Evolutionary conservation across 2,797 vertebrate genomes (phyloP), one percentile per base, ranked within the genome.

Genomic region (Sebastes matsubarae): DNA sequence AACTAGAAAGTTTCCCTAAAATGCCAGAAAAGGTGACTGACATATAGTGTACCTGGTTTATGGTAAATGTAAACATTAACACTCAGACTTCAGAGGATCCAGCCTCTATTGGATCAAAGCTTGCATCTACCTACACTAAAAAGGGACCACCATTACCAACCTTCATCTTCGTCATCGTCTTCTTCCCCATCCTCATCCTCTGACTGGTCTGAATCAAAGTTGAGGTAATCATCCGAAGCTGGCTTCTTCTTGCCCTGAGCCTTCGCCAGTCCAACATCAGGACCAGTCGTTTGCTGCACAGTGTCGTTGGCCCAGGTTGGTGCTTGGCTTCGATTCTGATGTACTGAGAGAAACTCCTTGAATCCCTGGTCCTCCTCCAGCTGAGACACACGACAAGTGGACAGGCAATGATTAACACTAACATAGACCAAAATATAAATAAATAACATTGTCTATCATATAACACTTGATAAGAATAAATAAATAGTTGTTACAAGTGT

Each of bases 191-290:
- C 86, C 8, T 94, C 92, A 9, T 94, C 90, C 25, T 96, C 94
- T 1, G 97, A 97, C 63, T 95, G 76, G 2, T 98, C 98, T 0
- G 97, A 99, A 83, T 99, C 98, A 66, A 99, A 99, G 95, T 99
- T 99, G 59, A 99, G 96, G 81, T 99, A 99, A 94, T 99, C 98
- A 18, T 92, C 94, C 14, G 77, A 82, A 3, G 82, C 63, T 1
- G 71, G 10, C 75, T 94, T 94, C 59, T 91, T 75, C 84, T 95
- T 96, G 27, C n/a, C 29, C 82, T 72, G 77, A 58, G 68, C 32
- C 64, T 93, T 93, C 7, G 64, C 83, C 24, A 58, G 90, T 22
- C 61, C 75, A 5, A 12, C 24, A 11, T 72, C 75, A 22, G 72
- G 54, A 59, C 70, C 75, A 3, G 80, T 2, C 2, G 84, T 68